Base-by-base conservation (phyloP, 64 coral and sea anemone species). In the Montipora sp. region DNA sequence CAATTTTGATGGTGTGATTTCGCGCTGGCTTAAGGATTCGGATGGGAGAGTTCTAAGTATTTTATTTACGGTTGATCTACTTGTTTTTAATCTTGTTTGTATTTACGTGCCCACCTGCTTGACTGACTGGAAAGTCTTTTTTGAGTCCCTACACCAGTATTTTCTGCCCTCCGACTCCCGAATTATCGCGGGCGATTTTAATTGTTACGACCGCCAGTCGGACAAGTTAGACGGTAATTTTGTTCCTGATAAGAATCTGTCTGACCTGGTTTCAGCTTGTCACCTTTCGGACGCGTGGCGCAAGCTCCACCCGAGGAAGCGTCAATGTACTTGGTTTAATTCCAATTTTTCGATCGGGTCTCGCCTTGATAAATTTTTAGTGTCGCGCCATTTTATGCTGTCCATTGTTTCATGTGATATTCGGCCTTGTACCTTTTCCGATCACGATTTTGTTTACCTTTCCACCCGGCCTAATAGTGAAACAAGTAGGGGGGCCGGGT, bases 261-360 rank as follows among this genome's bases (percentile, higher is more conserved):
- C 11, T 7, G n/a, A 22, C 70, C 81, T 46, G 57, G 7, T 15
- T 0, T 51, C 79, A 3, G 15, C 57, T 47, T 81, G 57, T 20
- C 27, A 81, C 74, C 51, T 93, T 48, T 36, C 69, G 24, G 77
- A 88, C 18, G 47, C 60, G 6, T 81, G 76, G 84, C 83, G 61
- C 3, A 47, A 12, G 15, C 80, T 83, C 5, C 63, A 91, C 16
- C 75, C 75, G 3, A 1, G 79, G 11, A 15, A 15, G 3, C 45
- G 15, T 15, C 15, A 55, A 8, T 91, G 48, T 74, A 59, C 90
- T 27, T 92, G 90, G 90, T 65, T 77, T 49, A 77, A 77, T 1
- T 49, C 36, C 47, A n/a, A 83, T 66, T 16, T 83, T 23, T 71
- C 47, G 0, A 88, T 88, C 48, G 73, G 59, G 5, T 67, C 27